These are phyloP conservation scores for Gasterosteus aculeatus DNA, from an alignment of 2,113 vertebrate species.

Conservation along the genomic window DNA sequence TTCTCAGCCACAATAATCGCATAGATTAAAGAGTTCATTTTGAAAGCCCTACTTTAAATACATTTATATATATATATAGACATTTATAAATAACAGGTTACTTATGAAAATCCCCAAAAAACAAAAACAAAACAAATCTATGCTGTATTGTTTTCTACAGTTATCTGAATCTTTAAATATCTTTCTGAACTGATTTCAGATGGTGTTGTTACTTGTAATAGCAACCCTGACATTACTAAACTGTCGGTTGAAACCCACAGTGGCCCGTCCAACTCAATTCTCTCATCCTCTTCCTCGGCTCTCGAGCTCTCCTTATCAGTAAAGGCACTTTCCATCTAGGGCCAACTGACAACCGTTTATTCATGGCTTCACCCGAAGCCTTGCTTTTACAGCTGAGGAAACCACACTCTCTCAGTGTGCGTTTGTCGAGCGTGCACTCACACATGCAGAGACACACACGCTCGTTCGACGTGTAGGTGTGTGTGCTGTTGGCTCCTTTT, in stretches of 20 bases:
- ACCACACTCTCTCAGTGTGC: slow-evolving; percentile 65
- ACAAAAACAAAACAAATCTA: background rate
- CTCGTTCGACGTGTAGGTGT: background rate
- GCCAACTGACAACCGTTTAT: slow-evolving; percentile 78
- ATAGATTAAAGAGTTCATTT: too few species aligned
- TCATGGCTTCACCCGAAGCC: slow-evolving; percentile 59
- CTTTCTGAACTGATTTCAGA: slow-evolving; percentile 49
- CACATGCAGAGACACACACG: background rate
- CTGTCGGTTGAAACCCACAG: slow-evolving; percentile 64
- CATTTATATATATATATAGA: too few species aligned
- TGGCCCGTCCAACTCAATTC: slow-evolving; percentile 27
- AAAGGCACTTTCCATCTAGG: slow-evolving; percentile 68
- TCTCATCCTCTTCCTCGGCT: slow-evolving; percentile 50
- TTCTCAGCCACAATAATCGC: too few species aligned
- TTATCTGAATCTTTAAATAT: slow-evolving; percentile 17
- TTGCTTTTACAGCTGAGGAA: slow-evolving; percentile 67
- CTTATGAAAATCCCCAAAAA: background rate
- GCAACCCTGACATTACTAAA: slow-evolving; percentile 60
- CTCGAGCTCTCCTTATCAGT: slow-evolving; percentile 63
- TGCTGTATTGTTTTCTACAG: slow-evolving; percentile 15
- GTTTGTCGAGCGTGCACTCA: slow-evolving; percentile 34
- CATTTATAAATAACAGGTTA: background rate
- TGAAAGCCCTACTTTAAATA: too few species aligned
- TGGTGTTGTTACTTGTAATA: slow-evolving; percentile 56
- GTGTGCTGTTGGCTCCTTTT: slow-evolving; percentile 15